Evolutionary conservation across 2,797 vertebrate species (phyloP).

Genomic region (Diplodus puntazzo): DNA sequence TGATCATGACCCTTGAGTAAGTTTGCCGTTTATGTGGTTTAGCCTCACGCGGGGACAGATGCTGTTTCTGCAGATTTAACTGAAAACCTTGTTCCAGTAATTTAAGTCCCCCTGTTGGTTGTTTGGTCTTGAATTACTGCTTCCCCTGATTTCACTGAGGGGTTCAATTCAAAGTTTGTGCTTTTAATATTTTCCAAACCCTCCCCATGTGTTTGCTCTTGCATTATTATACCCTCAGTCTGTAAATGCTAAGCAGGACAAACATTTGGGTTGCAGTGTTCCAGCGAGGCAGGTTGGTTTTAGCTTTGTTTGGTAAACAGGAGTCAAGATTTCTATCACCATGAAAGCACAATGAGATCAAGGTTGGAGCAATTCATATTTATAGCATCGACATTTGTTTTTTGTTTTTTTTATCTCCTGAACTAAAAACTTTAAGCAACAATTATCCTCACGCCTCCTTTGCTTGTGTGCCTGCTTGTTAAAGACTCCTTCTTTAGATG

Average conservation of each 20-base stretch:
- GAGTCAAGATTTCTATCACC: slow-evolving; percentile 22
- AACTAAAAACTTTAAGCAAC: slow-evolving; percentile 18
- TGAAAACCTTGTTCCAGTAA: slow-evolving; percentile 39
- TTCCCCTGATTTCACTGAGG: slow-evolving; percentile 39
- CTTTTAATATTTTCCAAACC: slow-evolving; percentile 1
- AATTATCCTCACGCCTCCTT: not conserved
- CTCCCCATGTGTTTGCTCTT: slow-evolving; percentile 13
- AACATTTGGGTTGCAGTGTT: slow-evolving; percentile 34
- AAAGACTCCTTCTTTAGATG: slow-evolving; percentile 37
- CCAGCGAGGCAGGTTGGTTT: slow-evolving; percentile 7
- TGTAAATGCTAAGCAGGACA: slow-evolving; percentile 26
- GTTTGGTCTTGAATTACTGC: slow-evolving; percentile 49
- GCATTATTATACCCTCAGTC: slow-evolving; percentile 12
- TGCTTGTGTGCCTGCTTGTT: slow-evolving; percentile 11
- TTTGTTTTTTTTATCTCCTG: not conserved
- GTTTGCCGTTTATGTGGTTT: slow-evolving; percentile 23
- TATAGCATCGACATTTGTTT: not conserved
- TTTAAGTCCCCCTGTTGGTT: slow-evolving; percentile 44
- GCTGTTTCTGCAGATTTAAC: slow-evolving; percentile 43
- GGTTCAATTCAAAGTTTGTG: slow-evolving; percentile 22
- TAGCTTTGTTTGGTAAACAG: slow-evolving; percentile 16
- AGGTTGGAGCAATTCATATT: slow-evolving; percentile 16
- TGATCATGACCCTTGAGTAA: slow-evolving; percentile 18
- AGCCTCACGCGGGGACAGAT: slow-evolving; percentile 2
- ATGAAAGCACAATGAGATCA: slow-evolving; percentile 6